Evolutionary conservation across 2,888 invertebrate genomes (phyloP).

Genomic region (Netelia virgata): DNA sequence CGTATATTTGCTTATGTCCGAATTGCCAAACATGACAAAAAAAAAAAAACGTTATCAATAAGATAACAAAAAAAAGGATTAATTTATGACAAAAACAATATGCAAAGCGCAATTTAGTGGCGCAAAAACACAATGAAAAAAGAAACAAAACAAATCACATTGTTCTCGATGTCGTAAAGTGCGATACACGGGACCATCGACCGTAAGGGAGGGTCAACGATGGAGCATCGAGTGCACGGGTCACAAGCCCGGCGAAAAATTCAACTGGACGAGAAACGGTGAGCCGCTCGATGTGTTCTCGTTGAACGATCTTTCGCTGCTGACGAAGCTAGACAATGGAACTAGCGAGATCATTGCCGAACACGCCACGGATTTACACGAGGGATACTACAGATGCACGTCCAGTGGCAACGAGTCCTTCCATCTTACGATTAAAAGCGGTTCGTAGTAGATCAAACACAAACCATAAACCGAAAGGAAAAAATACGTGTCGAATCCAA

Average conservation of each 20-base stretch:
- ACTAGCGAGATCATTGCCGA: conserved; percentile 72
- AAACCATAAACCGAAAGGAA: conserved; percentile 35
- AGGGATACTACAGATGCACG: conserved; percentile 81
- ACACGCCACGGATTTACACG: conserved; percentile 78
- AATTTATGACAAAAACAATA: conserved; percentile 14
- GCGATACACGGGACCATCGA: conserved; percentile 75
- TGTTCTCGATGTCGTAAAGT: conserved; percentile 72
- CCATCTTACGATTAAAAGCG: conserved; percentile 78
- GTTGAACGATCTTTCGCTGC: conserved; percentile 75
- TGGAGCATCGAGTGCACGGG: conserved; percentile 81
- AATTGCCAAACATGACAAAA: background rate
- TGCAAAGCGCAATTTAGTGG: background rate
- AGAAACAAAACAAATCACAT: conserved; percentile 48
- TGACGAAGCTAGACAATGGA: conserved; percentile 66
- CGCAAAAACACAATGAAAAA: conserved; percentile 28
- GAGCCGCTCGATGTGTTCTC: conserved; percentile 76
- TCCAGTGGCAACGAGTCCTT: conserved; percentile 73
- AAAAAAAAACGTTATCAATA: background rate
- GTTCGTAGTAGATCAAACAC: conserved; percentile 77
- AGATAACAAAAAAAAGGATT: background rate
- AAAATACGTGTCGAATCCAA: background rate
- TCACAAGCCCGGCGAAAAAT: conserved; percentile 72
- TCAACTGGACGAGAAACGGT: conserved; percentile 82
- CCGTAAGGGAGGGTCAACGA: conserved; percentile 76
- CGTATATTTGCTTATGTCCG: conserved; percentile 31